phyloP scores from a whole-genome alignment of 2,888 invertebrate species.

The Pteria penguin region DNA sequence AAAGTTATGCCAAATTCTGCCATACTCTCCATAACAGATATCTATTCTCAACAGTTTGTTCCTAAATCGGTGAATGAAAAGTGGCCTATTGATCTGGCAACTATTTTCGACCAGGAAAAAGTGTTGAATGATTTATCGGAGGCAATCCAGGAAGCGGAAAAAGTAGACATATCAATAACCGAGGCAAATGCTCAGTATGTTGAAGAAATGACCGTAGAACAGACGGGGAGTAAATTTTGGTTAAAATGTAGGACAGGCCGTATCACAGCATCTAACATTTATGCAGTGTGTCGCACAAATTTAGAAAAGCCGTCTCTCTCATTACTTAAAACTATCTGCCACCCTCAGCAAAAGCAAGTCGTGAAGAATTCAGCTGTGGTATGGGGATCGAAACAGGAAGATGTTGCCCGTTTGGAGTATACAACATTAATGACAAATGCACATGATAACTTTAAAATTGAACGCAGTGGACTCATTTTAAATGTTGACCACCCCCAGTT shows the following conservation, averaged over 20 bases:
- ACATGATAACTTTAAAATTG: slow-evolving; percentile 21
- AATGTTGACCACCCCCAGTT: slow-evolving; percentile 10
- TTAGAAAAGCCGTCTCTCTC: neutral
- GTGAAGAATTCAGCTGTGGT: slow-evolving; percentile 8
- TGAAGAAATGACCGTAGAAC: slow-evolving; percentile 28
- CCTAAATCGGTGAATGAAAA: too few relatives aligned
- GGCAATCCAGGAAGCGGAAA: neutral
- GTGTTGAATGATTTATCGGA: neutral
- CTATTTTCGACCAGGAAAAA: neutral
- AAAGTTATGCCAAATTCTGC: neutral
- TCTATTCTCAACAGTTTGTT: too few relatives aligned
- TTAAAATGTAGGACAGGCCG: slow-evolving; percentile 36
- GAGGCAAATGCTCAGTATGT: slow-evolving; percentile 11
- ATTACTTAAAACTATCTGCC: slow-evolving; percentile 28
- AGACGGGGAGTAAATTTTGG: slow-evolving; percentile 35
- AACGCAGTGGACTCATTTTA: slow-evolving; percentile 15
- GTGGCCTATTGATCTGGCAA: too few relatives aligned
- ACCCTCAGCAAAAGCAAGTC: slow-evolving; percentile 18
- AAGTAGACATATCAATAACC: neutral
- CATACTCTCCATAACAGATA: neutral
- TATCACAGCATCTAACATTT: slow-evolving; percentile 40
- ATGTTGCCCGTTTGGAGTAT: slow-evolving; percentile 12
- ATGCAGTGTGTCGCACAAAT: slow-evolving; percentile 26
- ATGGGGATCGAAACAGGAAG: slow-evolving; percentile 28
- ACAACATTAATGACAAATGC: neutral